These are phyloP conservation scores for Tupiocoris notatus DNA, from an alignment of 2,888 invertebrate genomes.

Conservation along the genomic window DNA sequence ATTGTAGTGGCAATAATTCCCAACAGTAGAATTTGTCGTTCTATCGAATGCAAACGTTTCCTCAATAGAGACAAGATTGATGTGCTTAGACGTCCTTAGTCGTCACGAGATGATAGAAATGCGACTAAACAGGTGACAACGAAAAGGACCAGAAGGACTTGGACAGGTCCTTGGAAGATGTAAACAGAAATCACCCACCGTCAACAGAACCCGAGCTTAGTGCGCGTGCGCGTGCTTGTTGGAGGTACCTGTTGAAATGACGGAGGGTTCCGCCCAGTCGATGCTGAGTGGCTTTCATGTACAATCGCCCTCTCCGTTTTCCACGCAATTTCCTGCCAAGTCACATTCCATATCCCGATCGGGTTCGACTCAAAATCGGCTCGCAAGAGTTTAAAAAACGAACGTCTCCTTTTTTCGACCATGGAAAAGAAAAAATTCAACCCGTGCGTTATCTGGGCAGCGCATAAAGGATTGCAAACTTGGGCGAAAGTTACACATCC, in stretches of 20 bases:
- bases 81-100: not conserved
- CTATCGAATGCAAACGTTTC: too few relatives aligned
- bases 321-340: too few relatives aligned
- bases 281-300: slow-evolving; percentile 55
- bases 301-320: too few relatives aligned
- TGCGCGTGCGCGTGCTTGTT: not conserved
- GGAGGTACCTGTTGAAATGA: slow-evolving; percentile 8
- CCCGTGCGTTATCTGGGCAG: slow-evolving; percentile 64
- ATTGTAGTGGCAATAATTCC: too few relatives aligned
- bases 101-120: not conserved
- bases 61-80: not conserved
- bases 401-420: not conserved
- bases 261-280: slow-evolving; percentile 12
- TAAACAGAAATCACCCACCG: not conserved
- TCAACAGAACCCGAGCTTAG: not conserved
- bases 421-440: slow-evolving; percentile 54
- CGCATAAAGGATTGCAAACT: slow-evolving; percentile 72
- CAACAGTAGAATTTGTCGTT: too few relatives aligned
- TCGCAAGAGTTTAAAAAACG: too few relatives aligned
- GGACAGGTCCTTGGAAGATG: not conserved
- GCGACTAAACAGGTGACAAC: not conserved
- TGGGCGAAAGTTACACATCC: slow-evolving; percentile 68
- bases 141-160: not conserved
- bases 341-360: too few relatives aligned
- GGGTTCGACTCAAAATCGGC: too few relatives aligned